Evolutionary conservation across 2,888 invertebrate species (phyloP), one percentile per base, ranked within the genome.

Genomic region (Metopia argyrocephala): DNA sequence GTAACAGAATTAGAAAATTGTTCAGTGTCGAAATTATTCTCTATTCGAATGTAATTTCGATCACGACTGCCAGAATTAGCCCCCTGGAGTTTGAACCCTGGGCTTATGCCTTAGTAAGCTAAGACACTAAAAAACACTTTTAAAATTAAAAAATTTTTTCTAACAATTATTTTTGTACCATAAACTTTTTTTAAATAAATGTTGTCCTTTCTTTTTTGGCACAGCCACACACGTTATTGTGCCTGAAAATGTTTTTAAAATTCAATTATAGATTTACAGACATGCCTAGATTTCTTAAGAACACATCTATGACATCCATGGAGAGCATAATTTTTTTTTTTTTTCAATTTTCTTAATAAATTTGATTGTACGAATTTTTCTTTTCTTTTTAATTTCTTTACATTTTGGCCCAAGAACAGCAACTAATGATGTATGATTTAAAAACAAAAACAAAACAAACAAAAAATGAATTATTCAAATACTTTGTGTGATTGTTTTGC

Each of bases 401-500:
- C 46, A 21, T 56, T 69, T 27, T 69, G 25, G 56, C 15, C 68
- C 54, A 68, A 73, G 57, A 50, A n/a, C n/a, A 50, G 15, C 20
- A 56, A 65, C 50, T 76, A 68, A 79, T 76, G 76, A 76, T 80
- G 68, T 76, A 68, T 68, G 64, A 68, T 57, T 62, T 23, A 70
- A 71, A 56, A 61, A 75, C 79, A 76, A 79, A 52, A 73, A 38
- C 9, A 38, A 2, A 38, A 3, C 12, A 7, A 0, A 7, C 6
- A 7, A 38, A 38, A 64, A 70, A 5, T 9, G 6, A 20, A 25
- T 20, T 38, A 65, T 65, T 57, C 57, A 38, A 66, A 46, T 76
- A 50, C 54, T 38, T 52, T 54, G 73, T 74, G 57, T 76, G 68
- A 65, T 76, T 80, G 76, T 80, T 38, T 80, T 80, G 80, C 69